A percentile compares a stretch with the other conserved stretches of the same genome.
phyloP scores from a whole-genome alignment of 2,888 invertebrate species.

The Andrena praecox region DNA sequence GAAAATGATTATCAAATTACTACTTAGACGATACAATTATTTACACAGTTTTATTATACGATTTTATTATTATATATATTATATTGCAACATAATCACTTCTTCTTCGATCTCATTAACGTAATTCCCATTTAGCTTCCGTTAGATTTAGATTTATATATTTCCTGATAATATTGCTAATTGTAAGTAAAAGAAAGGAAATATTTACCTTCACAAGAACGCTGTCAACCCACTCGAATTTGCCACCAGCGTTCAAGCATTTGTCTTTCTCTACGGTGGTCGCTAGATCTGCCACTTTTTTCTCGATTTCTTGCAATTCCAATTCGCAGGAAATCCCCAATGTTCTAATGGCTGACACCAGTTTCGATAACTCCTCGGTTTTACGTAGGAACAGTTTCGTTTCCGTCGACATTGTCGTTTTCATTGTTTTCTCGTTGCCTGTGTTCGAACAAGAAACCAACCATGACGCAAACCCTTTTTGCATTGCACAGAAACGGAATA shows the following conservation, averaged over 20 bases:
- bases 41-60: no score
- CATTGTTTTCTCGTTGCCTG: constrained; percentile 45
- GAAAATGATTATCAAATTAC: no score
- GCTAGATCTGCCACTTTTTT: constrained; percentile 84
- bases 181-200: constrained; percentile 5
- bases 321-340: constrained; percentile 52
- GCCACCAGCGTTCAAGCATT: constrained; percentile 92
- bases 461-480: background rate
- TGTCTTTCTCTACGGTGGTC: constrained; percentile 85
- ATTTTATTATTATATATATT: no score
- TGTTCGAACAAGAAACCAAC: background rate
- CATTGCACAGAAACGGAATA: constrained; percentile 3
- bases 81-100: no score
- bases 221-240: constrained; percentile 98
- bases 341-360: constrained; percentile 78
- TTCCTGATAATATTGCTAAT: background rate
- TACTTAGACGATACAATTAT: no score
- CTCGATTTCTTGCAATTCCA: constrained; percentile 79
- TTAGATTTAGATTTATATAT: no score
- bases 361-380: constrained; percentile 81
- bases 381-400: constrained; percentile 83
- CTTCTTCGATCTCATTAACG: no score
- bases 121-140: no score
- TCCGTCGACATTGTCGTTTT: constrained; percentile 57
- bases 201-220: constrained; percentile 90